Base-by-base conservation (phyloP, 2,888 invertebrate genomes). In the Dolichomitus sp. region DNA sequence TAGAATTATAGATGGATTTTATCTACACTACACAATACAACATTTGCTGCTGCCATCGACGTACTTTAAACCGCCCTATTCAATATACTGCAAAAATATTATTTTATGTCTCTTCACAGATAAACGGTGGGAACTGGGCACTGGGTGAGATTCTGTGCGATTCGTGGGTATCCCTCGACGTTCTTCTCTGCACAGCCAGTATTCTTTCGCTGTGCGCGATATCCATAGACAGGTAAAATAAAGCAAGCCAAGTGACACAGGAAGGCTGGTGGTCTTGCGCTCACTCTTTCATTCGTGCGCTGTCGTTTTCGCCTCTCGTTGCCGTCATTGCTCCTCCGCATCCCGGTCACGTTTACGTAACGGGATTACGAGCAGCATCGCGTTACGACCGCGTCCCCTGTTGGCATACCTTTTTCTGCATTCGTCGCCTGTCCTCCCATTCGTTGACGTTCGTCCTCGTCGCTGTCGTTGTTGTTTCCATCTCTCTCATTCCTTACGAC, bases 121-220 rank as follows among this genome's bases (percentile, higher is more conserved):
- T 92, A 86, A 88, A 93, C 93, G 45, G 94, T 96, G 97, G 97
- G 88, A 95, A 95, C 89, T 99, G 99, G 99, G 96, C 97, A 90
- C 96, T 99, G 54, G 99, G 99, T 52, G 96, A 97, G 95, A 95
- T 98, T 85, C 95, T 98, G 63, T 97, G 97, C 92, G 97, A 97
- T 92, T 96, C 97, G 85, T 99, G 99, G 99, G 97, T 99, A 85
- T 98, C 98, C 89, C 95, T 96, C 94, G 99, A 99, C 94, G 98
- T 99, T 73, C 96, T 99, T 84, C 96, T 99, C 70, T 99, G 98
- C 94, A 99, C 99, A 0, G 98, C 98, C 0, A 98, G 98, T 78
- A 99, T 99, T 90, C 95, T 99, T 45, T 98, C 98, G 88, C 95
- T 99, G 82, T 98, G 98, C 92, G 98, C 98, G 76, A 99, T 99